phyloP scores from a whole-genome alignment of 2,797 vertebrate species.

The Anas bernieri region DNA sequence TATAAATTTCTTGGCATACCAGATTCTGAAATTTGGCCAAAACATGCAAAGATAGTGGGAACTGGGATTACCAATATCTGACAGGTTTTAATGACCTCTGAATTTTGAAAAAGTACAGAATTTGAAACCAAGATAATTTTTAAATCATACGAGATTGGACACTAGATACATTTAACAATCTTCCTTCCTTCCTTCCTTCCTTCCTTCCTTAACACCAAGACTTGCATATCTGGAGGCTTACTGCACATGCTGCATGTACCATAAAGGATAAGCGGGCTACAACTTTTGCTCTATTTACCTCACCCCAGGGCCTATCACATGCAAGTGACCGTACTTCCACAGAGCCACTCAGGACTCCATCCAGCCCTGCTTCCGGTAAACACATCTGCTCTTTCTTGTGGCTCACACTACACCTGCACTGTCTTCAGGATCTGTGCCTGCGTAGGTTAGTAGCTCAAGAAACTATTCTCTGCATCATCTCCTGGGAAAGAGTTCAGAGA shows the following conservation, averaged over 20 bases:
- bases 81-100: not conserved
- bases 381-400: not conserved
- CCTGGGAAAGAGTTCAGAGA: not conserved
- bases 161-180: not conserved
- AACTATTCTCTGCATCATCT: not conserved
- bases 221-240: not conserved
- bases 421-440: not conserved
- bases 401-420: not conserved
- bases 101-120: not conserved
- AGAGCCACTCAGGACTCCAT: not conserved
- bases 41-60: not conserved
- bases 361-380: not conserved
- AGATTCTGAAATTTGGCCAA: not conserved
- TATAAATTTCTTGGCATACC: not conserved
- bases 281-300: not conserved
- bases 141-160: not conserved
- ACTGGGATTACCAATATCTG: not conserved
- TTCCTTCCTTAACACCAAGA: too few species aligned
- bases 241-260: not conserved
- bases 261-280: not conserved
- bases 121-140: not conserved
- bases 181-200: not conserved
- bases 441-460: not conserved
- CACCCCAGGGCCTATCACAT: not conserved
- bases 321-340: not conserved